phyloP scores from a whole-genome alignment of 2,113 vertebrate genomes.

The Myanophis thanlyinensis region DNA sequence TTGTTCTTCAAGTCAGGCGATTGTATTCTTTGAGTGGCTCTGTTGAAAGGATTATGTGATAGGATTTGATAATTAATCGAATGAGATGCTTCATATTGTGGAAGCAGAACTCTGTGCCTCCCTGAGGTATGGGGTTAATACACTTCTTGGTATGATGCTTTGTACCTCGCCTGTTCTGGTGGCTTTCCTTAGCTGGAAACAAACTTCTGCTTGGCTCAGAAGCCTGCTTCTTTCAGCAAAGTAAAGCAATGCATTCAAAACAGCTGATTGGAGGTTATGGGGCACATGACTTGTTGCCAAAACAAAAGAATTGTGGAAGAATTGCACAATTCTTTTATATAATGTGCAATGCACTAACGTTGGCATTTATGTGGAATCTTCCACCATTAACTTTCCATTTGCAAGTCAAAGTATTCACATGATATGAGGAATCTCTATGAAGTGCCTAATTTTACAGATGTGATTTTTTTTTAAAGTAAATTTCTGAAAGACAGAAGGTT shows the following conservation, averaged over 20 bases:
- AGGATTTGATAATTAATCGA: not conserved
- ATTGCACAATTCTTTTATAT: not conserved
- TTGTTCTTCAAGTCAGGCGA: not conserved
- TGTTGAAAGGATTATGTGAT: not conserved
- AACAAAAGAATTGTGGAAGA: not conserved
- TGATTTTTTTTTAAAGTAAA: not conserved
- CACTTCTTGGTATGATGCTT: not conserved
- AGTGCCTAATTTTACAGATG: not conserved
- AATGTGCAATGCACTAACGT: not conserved
- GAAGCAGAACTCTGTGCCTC: not conserved
- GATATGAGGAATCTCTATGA: not conserved
- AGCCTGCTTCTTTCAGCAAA: not conserved
- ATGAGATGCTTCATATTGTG: not conserved
- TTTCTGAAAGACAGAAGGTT: not conserved
- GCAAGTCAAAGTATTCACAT: not conserved
- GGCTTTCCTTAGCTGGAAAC: not conserved
- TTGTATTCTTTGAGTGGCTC: not conserved
- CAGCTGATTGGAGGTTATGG: not conserved
- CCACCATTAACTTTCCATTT: not conserved
- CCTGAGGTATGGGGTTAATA: not conserved
- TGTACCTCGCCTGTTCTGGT: not conserved
- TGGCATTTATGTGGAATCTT: not conserved
- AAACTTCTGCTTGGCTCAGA: not conserved
- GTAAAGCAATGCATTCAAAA: not conserved
- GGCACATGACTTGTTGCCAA: not conserved